phyloP scores from a whole-genome alignment of 1,140 invertebrate genomes.

The Apis mellifera region Amel_HAv3.1 CM009934.2:13263001-13263500 shows the following conservation, averaged over 20 bases:
- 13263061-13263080: no score
- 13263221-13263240: no score
- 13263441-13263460: conserved; percentile 54
- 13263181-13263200: background rate
- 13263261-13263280: background rate
- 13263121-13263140: no score
- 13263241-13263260: conserved; percentile 7
- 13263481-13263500: background rate
- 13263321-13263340: conserved; percentile 45
- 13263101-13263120: no score
- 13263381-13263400: conserved; percentile 62
- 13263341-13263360: conserved; percentile 42
- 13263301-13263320: conserved; percentile 29
- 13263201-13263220: background rate
- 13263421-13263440: conserved; percentile 55
- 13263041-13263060: no score
- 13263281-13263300: conserved; percentile 56
- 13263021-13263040: background rate
- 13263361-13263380: conserved; percentile 60
- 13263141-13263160: no score
- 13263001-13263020: conserved; percentile 51
- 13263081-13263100: no score
- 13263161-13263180: background rate
- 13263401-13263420: conserved; percentile 54
- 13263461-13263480: conserved; percentile 52